Evolutionary conservation across 2,888 invertebrate species (phyloP).

Genomic region (Thereva nobilitata): DNA sequence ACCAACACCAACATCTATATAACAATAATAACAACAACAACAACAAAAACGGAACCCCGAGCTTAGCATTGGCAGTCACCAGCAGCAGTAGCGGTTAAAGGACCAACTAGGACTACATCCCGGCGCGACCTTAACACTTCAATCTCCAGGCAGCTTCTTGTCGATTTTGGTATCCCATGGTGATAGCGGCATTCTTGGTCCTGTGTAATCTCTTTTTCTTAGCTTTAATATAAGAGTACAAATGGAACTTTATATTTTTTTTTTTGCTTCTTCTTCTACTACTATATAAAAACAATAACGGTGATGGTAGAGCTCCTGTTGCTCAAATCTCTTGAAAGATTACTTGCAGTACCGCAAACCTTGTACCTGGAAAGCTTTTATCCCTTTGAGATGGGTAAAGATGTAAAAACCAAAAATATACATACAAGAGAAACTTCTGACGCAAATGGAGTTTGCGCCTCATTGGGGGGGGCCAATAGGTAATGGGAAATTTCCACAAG

Average conservation of each 20-base stretch:
- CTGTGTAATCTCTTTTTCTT: constrained; percentile 2
- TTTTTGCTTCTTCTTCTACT: too few relatives aligned
- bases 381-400: constrained; percentile 11
- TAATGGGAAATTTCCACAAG: too few relatives aligned
- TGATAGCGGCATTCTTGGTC: constrained; percentile 12
- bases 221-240: not conserved
- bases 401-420: not conserved
- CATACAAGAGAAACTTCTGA: not conserved
- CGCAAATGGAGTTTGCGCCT: constrained; percentile 23
- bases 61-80: too few relatives aligned
- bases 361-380: constrained; percentile 25
- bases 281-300: too few relatives aligned
- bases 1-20: too few relatives aligned
- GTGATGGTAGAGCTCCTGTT: not conserved
- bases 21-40: too few relatives aligned
- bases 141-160: not conserved
- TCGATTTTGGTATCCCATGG: constrained; percentile 17
- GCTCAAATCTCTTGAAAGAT: constrained; percentile 26
- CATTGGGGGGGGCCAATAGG: not conserved
- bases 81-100: constrained; percentile 17
- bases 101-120: constrained; percentile 23
- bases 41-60: too few relatives aligned
- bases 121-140: constrained; percentile 14
- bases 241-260: not conserved
- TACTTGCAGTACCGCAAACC: constrained; percentile 12